Conservation (phyloP, 2,113 vertebrate genomes). For the Eublepharis macularius region DNA sequence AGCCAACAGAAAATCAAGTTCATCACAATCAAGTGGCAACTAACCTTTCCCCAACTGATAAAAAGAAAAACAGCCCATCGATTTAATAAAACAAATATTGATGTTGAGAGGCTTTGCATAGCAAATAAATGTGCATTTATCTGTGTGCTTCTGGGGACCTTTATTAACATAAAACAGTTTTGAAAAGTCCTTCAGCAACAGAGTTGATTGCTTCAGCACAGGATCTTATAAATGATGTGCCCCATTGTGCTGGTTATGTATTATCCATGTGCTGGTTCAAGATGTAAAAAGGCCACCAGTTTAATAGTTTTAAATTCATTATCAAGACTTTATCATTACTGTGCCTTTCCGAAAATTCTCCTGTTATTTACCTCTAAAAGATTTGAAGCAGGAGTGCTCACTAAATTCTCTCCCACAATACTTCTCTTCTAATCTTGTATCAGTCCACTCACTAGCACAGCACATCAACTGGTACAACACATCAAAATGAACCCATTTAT, state of each 20-base stretch:
- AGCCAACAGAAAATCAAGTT: slow-evolving; percentile 49
- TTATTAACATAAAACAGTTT: slow-evolving; percentile 11
- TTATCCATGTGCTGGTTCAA: slow-evolving; percentile 13
- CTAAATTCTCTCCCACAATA: no score
- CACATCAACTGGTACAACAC: no score
- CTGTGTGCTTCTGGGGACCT: slow-evolving; percentile 7
- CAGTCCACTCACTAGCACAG: no score
- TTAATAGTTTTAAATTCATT: not conserved
- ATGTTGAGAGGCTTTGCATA: slow-evolving; percentile 14
- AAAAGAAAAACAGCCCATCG: slow-evolving; percentile 11
- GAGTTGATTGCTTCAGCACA: not conserved
- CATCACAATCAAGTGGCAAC: slow-evolving; percentile 40
- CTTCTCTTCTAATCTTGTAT: no score
- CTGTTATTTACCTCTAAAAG: no score
- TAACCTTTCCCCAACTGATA: slow-evolving; percentile 39
- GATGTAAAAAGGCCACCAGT: not conserved
- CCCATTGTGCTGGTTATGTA: not conserved
- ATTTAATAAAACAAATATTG: not conserved
- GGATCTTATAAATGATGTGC: not conserved
- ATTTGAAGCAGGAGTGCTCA: no score
- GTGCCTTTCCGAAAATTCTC: no score
- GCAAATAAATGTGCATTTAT: slow-evolving; percentile 45
- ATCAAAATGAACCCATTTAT: no score
- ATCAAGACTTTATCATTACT: not conserved
- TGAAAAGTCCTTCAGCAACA: slow-evolving; percentile 6